A percentile compares a stretch with the other conserved stretches of the same genome.
phyloP scores from a whole-genome alignment of 2,113 vertebrate genomes.

The Hydropotes inermis region DNA sequence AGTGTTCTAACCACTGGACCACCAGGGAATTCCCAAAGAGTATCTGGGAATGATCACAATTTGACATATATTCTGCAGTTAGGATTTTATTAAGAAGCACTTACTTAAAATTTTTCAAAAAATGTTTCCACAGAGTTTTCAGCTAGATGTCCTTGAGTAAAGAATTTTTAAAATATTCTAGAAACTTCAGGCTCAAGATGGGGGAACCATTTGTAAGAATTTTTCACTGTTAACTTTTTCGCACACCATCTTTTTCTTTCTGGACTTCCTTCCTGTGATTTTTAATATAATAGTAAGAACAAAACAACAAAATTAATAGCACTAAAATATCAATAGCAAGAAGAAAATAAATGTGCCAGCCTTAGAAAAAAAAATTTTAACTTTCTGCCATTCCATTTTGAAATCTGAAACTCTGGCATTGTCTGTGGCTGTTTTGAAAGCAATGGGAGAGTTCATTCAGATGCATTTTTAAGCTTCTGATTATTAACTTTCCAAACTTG shows the following conservation, averaged over 20 bases:
- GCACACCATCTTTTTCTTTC: neutral
- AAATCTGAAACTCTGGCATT: neutral
- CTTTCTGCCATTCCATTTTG: neutral
- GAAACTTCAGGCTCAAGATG: neutral
- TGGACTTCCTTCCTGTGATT: neutral
- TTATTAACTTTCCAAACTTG: slow-evolving; percentile 66
- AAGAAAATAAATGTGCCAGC: neutral
- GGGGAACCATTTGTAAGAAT: neutral
- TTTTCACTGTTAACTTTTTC: neutral
- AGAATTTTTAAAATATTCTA: neutral
- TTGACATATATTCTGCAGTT: neutral
- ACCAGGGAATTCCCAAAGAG: neutral
- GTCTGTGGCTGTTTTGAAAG: slow-evolving; percentile 5
- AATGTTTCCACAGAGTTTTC: neutral
- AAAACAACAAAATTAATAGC: neutral
- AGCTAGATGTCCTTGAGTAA: neutral
- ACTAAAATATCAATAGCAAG: neutral
- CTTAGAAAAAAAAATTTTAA: neutral
- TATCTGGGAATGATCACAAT: neutral
- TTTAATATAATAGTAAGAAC: neutral
- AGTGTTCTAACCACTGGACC: neutral
- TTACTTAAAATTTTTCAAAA: neutral
- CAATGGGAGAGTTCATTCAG: slow-evolving; percentile 49
- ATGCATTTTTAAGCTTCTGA: slow-evolving; percentile 65
- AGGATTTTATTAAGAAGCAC: neutral